Base-by-base conservation (phyloP, 2,888 invertebrate genomes). In the Ferrisia virgata region DNA sequence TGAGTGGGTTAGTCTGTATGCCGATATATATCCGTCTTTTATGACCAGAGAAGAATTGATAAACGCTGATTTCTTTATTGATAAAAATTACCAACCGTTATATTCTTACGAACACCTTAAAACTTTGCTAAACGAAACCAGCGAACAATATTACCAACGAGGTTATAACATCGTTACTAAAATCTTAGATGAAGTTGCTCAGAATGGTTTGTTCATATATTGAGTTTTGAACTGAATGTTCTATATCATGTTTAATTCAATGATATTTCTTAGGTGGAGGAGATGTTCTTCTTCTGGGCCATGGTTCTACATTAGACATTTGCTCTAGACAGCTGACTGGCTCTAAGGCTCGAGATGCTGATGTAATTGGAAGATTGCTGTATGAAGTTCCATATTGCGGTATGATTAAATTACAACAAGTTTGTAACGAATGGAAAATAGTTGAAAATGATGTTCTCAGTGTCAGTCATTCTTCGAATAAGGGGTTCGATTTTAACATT, bases 1-100 rank as follows among this genome's bases (percentile, higher is more conserved):
- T 89, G 98, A 98, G 89, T 98, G 95, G 94, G 91, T 96, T 87
- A 92, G 93, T 40, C 98, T 97, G 97, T 96, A 97, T 88, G 91
- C 92, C 0, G 93, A 93, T 85, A 93, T 93, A 0, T 89, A 92
- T 87, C 95, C 95, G 2, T 91, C 92, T 25, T 97, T 95, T 92
- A 93, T 97, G 92, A 92, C 92, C 0, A 90, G 91, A 0, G 90
- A 91, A 0, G 96, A 97, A 88, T 89, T 96, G 5, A 89, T 90
- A 18, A 91, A 91, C 13, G 93, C 93, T 22, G 95, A 95, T 2
- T 94, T 92, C 87, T 93, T 95, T 87, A 92, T 98, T 1, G 93
- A 95, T 87, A 87, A 91, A 5, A 90, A 90, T 88, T 97, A 94
- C 89, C 90, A 91, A 82, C 92, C 94, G 0, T 89, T 93, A 85